phyloP scores from a whole-genome alignment of 2,797 vertebrate species.

The Steatocranus sp. region DNA sequence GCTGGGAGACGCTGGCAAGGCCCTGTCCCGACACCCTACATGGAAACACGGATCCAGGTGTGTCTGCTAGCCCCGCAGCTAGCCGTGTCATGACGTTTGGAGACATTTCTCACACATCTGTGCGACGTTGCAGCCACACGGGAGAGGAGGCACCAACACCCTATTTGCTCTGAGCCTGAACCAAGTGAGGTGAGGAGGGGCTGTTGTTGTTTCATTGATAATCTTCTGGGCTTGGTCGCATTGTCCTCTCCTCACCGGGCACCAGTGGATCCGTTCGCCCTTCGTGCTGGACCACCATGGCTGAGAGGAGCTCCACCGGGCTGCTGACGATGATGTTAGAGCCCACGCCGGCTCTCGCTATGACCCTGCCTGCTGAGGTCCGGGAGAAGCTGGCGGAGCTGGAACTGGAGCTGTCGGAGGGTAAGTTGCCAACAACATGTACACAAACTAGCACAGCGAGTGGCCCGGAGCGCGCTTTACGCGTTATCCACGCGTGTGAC shows the following conservation, averaged over 20 bases:
- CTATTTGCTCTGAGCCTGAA: constrained; percentile 13
- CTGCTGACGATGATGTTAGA: constrained; percentile 79
- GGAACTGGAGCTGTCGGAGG: constrained; percentile 83
- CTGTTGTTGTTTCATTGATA: neutral
- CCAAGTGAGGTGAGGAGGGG: constrained; percentile 14
- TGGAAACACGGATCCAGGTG: constrained; percentile 37
- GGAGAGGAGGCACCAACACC: constrained; percentile 59
- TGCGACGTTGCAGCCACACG: constrained; percentile 47
- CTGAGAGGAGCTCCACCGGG: constrained; percentile 74
- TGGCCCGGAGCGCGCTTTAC: neutral
- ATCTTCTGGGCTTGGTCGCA: neutral
- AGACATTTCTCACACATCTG: constrained; percentile 68
- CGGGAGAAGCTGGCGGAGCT: constrained; percentile 84
- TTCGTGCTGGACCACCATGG: constrained; percentile 62
- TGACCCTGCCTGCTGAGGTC: constrained; percentile 79
- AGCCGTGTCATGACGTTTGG: constrained; percentile 63
- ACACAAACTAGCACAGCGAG: neutral
- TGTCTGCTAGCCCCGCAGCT: constrained; percentile 48
- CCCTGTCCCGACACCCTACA: neutral
- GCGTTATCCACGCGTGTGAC: neutral
- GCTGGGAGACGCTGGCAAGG: neutral
- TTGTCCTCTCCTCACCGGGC: neutral
- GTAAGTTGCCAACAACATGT: constrained; percentile 49
- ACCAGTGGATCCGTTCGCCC: constrained; percentile 13
- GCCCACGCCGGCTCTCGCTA: constrained; percentile 69